A percentile compares a stretch with the other conserved stretches of the same genome.
These are phyloP conservation scores for Philantomba maxwellii DNA, from an alignment of 2,113 vertebrate genomes.

Conservation along the genomic window DNA sequence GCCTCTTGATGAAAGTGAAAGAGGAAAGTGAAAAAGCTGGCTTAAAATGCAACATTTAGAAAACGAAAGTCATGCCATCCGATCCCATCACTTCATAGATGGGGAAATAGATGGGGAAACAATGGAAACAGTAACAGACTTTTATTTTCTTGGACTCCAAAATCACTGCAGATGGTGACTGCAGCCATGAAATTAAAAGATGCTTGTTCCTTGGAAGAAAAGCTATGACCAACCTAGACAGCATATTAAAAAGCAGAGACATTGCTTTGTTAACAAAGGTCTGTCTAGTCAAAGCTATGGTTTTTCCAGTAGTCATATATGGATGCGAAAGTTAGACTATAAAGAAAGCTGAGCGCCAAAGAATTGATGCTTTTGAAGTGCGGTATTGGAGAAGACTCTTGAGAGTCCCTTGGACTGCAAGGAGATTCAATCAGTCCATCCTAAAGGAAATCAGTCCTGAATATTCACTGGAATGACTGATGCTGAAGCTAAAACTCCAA, in stretches of 20 bases:
- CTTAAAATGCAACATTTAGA: background rate
- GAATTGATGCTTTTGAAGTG: background rate
- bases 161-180: background rate
- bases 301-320: background rate
- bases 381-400: background rate
- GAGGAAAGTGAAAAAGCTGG: background rate
- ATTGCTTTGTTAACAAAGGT: background rate
- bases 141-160: background rate
- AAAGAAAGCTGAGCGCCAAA: rapidly evolving
- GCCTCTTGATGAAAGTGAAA: background rate
- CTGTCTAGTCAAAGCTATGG: background rate
- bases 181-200: background rate
- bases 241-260: background rate
- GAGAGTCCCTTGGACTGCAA: background rate
- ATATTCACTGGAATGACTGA: background rate
- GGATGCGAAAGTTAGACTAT: background rate
- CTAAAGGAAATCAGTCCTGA: background rate
- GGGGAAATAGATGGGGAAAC: background rate
- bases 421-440: background rate
- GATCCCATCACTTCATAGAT: background rate
- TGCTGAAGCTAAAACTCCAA: background rate
- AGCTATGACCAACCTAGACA: background rate
- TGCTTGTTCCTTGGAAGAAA: background rate
- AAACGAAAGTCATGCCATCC: background rate
- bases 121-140: background rate